Base-by-base conservation (phyloP, 2,113 vertebrate species). In the Rhinoderma darwinii region DNA sequence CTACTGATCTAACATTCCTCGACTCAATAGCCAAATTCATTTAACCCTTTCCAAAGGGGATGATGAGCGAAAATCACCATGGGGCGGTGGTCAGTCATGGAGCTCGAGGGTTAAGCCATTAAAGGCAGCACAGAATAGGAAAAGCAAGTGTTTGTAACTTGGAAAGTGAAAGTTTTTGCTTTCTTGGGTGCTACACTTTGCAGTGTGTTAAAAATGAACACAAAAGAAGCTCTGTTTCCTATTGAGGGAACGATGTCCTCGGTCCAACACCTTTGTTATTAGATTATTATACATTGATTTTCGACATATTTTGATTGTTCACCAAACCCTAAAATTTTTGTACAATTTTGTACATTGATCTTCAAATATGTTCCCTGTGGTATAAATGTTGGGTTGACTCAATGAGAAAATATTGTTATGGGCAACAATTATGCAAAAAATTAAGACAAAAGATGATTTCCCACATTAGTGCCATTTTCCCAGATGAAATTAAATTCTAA, bases 1-100 rank as follows among this genome's bases (percentile, higher is more conserved):
- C 97, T 96, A 99, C 97, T 98, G 98, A 99, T 98, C 98, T 99
- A 99, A 99, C 97, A 99, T 98, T 99, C 98, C 96, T 96, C 96
- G 97, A 97, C 97, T 98, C 95, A 97, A 96, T 95, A 96, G 96
- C 97, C 97, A 98, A 97, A 98, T 96, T 96, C 95, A 96, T 97
- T 98, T 98, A 98, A 99, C 97, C 96, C 96, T 95, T 96, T 96
- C 96, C 56, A 20, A 44, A 30, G 39, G 59, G 9, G 56, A 10
- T 4, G 56, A 39, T 17, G 35, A 37, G 35, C n/a, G 39, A 44
- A 82, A n/a, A 66, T 9, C 25, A 14, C n/a, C 15, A 20, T 30
- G 56, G 17, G 37, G 5, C 18, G 17, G 8, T 30, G 39, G 4
- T 66, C 5, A 44, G 15, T 82, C 56, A 92, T 96, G 98, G 97